These are phyloP conservation scores for Tetragonula carbonaria DNA, from an alignment of 2,888 invertebrate species.

Conservation along the genomic window DNA sequence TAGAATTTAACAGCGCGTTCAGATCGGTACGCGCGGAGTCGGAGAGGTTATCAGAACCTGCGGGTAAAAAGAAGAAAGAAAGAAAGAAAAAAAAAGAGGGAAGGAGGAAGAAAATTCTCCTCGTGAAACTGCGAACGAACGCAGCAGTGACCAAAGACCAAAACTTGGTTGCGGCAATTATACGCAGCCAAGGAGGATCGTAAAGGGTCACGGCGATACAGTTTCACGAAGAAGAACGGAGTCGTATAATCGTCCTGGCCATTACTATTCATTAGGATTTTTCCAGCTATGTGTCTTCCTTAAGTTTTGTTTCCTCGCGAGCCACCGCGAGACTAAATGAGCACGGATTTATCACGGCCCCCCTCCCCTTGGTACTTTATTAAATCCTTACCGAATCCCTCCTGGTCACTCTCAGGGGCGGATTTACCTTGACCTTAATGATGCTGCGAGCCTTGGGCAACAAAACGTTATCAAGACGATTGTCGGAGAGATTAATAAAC, in stretches of 20 bases:
- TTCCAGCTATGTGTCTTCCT: conserved; percentile 79
- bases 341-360: conserved; percentile 76
- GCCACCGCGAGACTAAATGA: conserved; percentile 73
- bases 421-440: too few relatives aligned
- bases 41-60: conserved; percentile 16
- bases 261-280: conserved; percentile 81
- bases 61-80: background rate
- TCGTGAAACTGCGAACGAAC: conserved; percentile 7
- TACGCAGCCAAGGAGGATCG: conserved; percentile 35
- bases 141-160: background rate
- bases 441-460: too few relatives aligned
- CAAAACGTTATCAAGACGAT: too few relatives aligned
- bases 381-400: conserved; percentile 69
- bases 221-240: conserved; percentile 35
- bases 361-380: conserved; percentile 70
- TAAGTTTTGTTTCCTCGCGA: conserved; percentile 72
- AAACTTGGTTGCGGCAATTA: conserved; percentile 41
- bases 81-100: too few relatives aligned
- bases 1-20: conserved; percentile 35
- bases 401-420: background rate
- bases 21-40: conserved; percentile 8
- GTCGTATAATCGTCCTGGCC: conserved; percentile 61
- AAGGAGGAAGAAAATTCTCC: conserved; percentile 25
- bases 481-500: too few relatives aligned
- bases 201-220: conserved; percentile 55